Evolutionary conservation across 2,113 vertebrate genomes (phyloP).

Genomic region (Pungitius pungitius): DNA sequence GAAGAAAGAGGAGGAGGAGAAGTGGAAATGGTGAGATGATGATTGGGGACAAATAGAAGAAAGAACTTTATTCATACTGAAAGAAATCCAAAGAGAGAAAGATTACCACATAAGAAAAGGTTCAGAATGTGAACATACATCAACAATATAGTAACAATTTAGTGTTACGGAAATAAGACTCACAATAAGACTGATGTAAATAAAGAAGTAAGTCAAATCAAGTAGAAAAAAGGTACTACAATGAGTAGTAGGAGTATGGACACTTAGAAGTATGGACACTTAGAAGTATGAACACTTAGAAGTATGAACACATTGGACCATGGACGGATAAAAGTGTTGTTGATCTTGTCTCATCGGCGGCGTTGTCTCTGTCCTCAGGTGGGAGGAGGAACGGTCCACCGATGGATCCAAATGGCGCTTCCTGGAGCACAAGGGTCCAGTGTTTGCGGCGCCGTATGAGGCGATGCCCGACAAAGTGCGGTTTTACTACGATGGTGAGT

Average conservation of each 20-base stretch:
- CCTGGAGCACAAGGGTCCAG: slow-evolving; percentile 95
- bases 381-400: slow-evolving; percentile 95
- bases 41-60: not conserved
- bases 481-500: slow-evolving; percentile 96
- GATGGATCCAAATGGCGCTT: slow-evolving; percentile 98
- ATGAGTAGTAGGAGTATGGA: no score
- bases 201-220: not conserved
- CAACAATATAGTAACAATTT: not conserved
- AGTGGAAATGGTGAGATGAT: slow-evolving; percentile 94
- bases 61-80: no score
- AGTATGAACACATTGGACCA: no score
- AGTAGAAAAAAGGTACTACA: not conserved
- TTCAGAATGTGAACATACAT: not conserved
- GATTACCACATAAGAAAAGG: not conserved
- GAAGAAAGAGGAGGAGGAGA: slow-evolving; percentile 95
- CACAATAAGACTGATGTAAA: not conserved
- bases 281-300: not conserved
- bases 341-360: not conserved
- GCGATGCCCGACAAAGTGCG: slow-evolving; percentile 90
- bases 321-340: not conserved
- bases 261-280: no score
- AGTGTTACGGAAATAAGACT: not conserved
- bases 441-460: slow-evolving; percentile 94
- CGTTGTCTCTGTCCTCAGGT: slow-evolving; percentile 80
- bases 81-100: not conserved